phyloP scores from a whole-genome alignment of 2,113 vertebrate genomes.

The Grallaria varia region DNA sequence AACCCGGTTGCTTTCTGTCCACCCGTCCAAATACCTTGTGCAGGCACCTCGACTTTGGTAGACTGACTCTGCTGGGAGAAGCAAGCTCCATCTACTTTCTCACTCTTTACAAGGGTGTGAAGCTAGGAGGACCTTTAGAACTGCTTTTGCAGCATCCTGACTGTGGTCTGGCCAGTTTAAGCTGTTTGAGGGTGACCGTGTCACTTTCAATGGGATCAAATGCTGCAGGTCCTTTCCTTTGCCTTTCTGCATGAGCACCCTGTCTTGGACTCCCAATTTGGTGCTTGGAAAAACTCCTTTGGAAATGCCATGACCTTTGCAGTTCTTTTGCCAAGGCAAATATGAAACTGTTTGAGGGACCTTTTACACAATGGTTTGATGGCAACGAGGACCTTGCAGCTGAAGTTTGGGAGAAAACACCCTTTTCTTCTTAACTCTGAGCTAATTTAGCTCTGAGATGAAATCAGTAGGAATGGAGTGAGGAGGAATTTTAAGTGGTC shows the following conservation, averaged over 20 bases:
- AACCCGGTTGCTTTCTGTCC: neutral
- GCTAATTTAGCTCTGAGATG: neutral
- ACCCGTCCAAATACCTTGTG: neutral
- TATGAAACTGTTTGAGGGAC: neutral
- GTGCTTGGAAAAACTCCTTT: neutral
- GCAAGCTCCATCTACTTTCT: neutral
- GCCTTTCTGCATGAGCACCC: accelerated
- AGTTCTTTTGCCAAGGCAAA: neutral
- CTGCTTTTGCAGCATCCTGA: neutral
- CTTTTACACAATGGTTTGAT: neutral
- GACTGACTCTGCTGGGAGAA: neutral
- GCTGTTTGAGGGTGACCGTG: neutral
- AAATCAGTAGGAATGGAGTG: neutral
- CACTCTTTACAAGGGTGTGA: neutral
- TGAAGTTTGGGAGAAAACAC: neutral
- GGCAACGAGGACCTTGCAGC: neutral
- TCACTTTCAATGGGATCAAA: neutral
- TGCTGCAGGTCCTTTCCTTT: neutral
- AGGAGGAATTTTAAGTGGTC: neutral
- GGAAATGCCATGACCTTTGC: neutral
- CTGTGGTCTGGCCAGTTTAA: neutral
- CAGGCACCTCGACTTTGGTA: neutral
- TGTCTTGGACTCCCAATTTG: neutral
- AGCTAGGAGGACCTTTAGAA: neutral
- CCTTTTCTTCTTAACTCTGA: neutral